These are phyloP conservation scores for Micrastur ruficollis DNA, from an alignment of 2,797 vertebrate species.

Conservation along the genomic window DNA sequence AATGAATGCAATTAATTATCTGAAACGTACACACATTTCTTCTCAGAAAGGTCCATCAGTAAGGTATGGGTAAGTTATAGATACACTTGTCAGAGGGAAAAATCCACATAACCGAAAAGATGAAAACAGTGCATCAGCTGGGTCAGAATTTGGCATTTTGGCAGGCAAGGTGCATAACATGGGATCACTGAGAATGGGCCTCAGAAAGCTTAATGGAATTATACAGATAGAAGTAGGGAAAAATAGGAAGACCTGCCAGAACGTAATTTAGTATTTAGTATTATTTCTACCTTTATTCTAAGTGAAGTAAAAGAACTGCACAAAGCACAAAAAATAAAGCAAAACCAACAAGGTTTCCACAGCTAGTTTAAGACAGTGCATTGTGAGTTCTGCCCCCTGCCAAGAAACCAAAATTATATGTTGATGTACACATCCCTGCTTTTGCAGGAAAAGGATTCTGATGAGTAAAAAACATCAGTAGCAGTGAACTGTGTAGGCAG, in stretches of 20 bases:
- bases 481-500: background rate
- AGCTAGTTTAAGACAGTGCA: background rate
- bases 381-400: background rate
- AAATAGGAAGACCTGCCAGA: background rate
- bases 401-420: background rate
- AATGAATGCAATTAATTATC: background rate
- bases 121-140: background rate
- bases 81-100: background rate
- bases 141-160: background rate
- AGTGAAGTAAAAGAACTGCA: background rate
- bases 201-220: background rate
- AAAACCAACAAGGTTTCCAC: background rate
- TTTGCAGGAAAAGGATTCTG: background rate
- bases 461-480: background rate
- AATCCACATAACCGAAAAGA: background rate
- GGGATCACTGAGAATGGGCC: background rate
- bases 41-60: background rate
- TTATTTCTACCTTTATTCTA: background rate
- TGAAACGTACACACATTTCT: background rate
- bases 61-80: background rate
- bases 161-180: background rate
- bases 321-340: background rate
- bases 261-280: background rate
- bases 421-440: background rate
- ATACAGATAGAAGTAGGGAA: background rate